Evolutionary conservation across 2,888 invertebrate genomes (phyloP), one percentile per base, ranked within the genome.

Genomic region (Girardia tigrina): DNA sequence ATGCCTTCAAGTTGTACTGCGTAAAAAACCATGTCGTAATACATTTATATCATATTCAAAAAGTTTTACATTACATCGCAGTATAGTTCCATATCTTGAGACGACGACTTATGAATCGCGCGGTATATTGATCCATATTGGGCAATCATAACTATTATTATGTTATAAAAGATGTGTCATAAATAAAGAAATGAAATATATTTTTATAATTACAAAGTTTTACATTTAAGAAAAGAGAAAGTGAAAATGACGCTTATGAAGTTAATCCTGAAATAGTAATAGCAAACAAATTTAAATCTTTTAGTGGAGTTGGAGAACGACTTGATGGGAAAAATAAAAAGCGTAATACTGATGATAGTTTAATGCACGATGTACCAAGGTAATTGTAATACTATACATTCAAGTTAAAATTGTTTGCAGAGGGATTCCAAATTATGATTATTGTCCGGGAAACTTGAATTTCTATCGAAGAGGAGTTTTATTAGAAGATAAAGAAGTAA

Each of bases 301-400:
- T 72, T n/a, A 27, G 29, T 23, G 72, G 72, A 26, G 26, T 29
- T 29, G 72, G 72, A 6, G 14, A 28, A 23, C 2, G 72, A 29
- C 28, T 72, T 12, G 72, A 72, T 36, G 72, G 72, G 12, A 72
- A 72, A n/a, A 29, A 72, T 72, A 29, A 72, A 16, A 28, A 28
- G 16, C 6, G 4, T 8, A 72, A 72, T 6, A 72, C 8, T 28
- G 23, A 16, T 14, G 72, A 72, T 14, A 29, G 23, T 72, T 20
- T 2, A 4, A 23, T 29, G 4, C 16, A 28, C n/a, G 36, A 27
- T 12, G 16, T 29, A 29, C 28, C 36, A n/a, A 4, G 56, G 56
- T 56, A 56, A 56, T 16, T 20, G n/a, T n/a, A n/a, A n/a, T n/a
- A n/a, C n/a, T n/a, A n/a, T n/a, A n/a, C n/a, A n/a, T n/a, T n/a